phyloP scores from a whole-genome alignment of 2,797 vertebrate species.

The Rousettus madagascariensis region DNA sequence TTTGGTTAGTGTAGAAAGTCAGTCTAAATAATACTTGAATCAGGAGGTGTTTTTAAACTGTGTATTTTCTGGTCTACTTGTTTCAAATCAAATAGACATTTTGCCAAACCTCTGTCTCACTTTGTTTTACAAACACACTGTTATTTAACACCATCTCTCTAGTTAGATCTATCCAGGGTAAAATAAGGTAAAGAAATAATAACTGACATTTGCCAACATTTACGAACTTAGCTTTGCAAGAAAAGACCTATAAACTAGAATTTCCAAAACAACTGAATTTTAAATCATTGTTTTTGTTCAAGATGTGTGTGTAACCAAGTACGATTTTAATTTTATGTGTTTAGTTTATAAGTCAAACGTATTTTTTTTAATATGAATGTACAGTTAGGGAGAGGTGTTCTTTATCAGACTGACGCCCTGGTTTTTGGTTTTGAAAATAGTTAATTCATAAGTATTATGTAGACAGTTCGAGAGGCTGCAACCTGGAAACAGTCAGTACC shows the following conservation, averaged over 20 bases:
- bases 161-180: background rate
- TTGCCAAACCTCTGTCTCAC: background rate
- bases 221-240: background rate
- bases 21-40: slow-evolving; percentile 58
- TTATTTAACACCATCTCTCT: background rate
- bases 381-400: background rate
- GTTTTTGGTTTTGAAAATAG: background rate
- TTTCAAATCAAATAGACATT: slow-evolving; percentile 38
- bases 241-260: background rate
- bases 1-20: slow-evolving; percentile 47
- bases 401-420: background rate
- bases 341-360: background rate
- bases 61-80: slow-evolving; percentile 60
- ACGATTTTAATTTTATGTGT: background rate
- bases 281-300: background rate
- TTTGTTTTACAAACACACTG: background rate
- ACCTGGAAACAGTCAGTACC: background rate
- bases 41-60: slow-evolving; percentile 49
- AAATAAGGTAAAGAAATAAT: background rate
- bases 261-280: background rate
- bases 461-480: background rate
- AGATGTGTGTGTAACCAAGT: background rate
- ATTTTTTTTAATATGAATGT: background rate
- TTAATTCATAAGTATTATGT: background rate
- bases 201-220: background rate